These are phyloP conservation scores for Papilio protenor DNA, from an alignment of 2,888 invertebrate genomes.

Conservation along the genomic window DNA sequence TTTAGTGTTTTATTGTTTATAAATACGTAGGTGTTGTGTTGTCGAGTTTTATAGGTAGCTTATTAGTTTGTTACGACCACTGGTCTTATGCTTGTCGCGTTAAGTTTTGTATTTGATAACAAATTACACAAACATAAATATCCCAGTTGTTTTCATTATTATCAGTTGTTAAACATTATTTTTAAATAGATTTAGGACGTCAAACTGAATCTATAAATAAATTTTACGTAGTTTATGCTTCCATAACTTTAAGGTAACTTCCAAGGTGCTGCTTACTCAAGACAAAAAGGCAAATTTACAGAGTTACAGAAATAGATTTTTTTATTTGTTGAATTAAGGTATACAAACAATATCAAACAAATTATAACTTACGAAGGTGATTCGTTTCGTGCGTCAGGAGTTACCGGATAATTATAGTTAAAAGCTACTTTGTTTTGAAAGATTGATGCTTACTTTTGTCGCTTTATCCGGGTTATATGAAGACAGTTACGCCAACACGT, in stretches of 20 bases:
- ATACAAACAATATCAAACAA: background rate
- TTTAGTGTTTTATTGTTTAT: constrained; percentile 57
- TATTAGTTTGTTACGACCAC: constrained; percentile 43
- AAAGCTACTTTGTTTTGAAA: background rate
- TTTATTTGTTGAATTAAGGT: background rate
- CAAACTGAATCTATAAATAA: background rate
- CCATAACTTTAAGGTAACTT: no score
- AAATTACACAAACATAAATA: background rate
- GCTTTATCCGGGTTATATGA: background rate
- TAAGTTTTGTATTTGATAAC: constrained; percentile 1
- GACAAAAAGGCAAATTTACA: background rate
- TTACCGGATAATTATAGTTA: background rate
- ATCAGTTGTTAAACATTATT: background rate
- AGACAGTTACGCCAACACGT: constrained; percentile 16
- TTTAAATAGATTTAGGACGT: background rate
- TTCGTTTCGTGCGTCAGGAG: background rate
- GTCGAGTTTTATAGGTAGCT: constrained; percentile 39
- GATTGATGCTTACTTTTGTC: background rate
- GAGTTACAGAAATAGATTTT: background rate
- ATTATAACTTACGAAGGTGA: background rate
- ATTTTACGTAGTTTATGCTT: background rate
- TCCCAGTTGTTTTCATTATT: background rate
- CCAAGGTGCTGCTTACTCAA: no score
- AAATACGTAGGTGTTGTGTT: constrained; percentile 55
- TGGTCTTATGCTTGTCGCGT: background rate